Base-by-base conservation (phyloP, 2,113 vertebrate genomes). In the Odontesthes bonariensis region DNA sequence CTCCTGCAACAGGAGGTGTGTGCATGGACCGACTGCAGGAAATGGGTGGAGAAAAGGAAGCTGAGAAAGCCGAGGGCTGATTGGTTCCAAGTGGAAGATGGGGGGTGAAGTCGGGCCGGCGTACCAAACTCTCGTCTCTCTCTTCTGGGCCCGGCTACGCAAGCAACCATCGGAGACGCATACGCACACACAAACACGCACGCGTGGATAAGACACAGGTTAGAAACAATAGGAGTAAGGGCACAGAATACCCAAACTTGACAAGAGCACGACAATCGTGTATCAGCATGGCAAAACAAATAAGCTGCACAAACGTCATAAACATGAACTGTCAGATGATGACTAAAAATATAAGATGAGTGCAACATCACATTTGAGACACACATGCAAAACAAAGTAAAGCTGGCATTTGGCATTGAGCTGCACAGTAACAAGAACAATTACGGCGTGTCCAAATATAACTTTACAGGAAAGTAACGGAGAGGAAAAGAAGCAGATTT, bases 91-190 rank as follows among this genome's bases (percentile, higher is more conserved):
- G 61, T 44, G 52, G 67, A 86, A 44, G 22, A 6, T 14, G 14
- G 16, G 53, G 70, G 88, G 86, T 76, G 71, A 92, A 89, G 84
- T 82, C 69, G 59, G 71, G 80, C 62, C 33, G 70, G 85, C 96
- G 40, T 99, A 98, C 97, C 97, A 90, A 94, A 91, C 94, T 95
- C 89, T 96, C 95, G 65, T 96, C 91, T 76, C 72, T 85, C 83
- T 94, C 95, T 79, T 96, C 95, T 87, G 19, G 87, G 94, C 94
- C 95, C 88, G 86, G 96, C 96, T 97, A 89, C 94, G 93, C 90
- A 94, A 92, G 92, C 90, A 75, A 22, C 73, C 75, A 71, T 79
- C 65, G 83, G 47, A 93, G 10, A 85, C 3, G 76, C 31, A 73
- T 22, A 75, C 40, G 56, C 35, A 57, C 40, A 69, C 55, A 75